phyloP scores from a whole-genome alignment of 1,140 invertebrate species.

The Formica selysi region DNA sequence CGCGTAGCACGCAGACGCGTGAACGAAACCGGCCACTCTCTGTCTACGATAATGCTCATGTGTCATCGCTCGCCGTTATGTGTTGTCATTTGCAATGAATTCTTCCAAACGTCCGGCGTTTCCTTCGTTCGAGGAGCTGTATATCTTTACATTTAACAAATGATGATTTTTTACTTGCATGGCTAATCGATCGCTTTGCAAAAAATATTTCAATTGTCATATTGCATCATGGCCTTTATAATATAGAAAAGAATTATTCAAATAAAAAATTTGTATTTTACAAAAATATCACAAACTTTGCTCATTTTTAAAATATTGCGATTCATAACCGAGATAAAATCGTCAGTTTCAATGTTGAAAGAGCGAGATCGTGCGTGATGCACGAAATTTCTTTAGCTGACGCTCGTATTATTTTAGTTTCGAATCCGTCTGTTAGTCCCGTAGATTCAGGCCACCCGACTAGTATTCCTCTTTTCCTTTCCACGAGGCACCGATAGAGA shows the following conservation, averaged over 20 bases:
- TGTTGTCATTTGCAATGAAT: slow-evolving; percentile 76
- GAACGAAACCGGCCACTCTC: slow-evolving; percentile 80
- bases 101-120: slow-evolving; percentile 65
- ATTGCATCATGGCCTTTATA: background rate
- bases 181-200: background rate
- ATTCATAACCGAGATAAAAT: background rate
- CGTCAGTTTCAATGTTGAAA: background rate
- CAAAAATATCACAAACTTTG: background rate
- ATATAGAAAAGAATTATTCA: background rate
- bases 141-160: background rate
- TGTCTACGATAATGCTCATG: slow-evolving; percentile 82
- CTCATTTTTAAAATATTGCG: background rate
- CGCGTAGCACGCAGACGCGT: slow-evolving; percentile 60
- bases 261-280: background rate
- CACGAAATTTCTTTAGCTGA: slow-evolving; percentile 41
- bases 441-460: slow-evolving; percentile 36
- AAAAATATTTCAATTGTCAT: too few relatives aligned
- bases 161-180: background rate
- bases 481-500: slow-evolving; percentile 69
- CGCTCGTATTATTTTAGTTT: slow-evolving; percentile 53
- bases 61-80: slow-evolving; percentile 81
- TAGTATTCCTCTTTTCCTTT: slow-evolving; percentile 76
- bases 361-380: background rate
- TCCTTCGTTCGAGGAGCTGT: slow-evolving; percentile 17
- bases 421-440: slow-evolving; percentile 26